Base-by-base conservation (phyloP, 2,888 invertebrate species). In the Drosophila suboccidentalis region DNA sequence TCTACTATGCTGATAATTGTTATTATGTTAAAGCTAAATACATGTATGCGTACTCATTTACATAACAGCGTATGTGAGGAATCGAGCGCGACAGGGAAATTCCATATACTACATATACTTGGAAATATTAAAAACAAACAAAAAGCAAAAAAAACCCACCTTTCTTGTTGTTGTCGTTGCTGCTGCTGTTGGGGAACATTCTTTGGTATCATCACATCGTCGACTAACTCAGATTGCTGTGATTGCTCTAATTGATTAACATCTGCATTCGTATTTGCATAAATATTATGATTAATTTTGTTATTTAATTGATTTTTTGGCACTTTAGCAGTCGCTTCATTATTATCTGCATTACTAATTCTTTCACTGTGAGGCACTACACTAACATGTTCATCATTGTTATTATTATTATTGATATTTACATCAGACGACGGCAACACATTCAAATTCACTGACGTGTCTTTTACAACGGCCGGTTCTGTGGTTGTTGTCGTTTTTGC, bases 371-470 rank as follows among this genome's bases (percentile, higher is more conserved):
- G 15, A 63, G 59, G 57, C 64, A 73, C 74, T 79, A 76, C 61
- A 87, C 82, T 79, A 76, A 66, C 51, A 70, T 70, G 51, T 46
- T 82, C 64, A 3, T 66, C 58, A 41, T 66, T 50, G 34, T 54
- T 44, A 54, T 66, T 60, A 22, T 44, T 55, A 71, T 66, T 82
- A 77, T 73, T 69, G 59, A 54, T 79, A 85, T 87, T 75, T 80
- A 88, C 89, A 82, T 63, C 69, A 53, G 71, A 38, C 44, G 70
- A 29, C 43, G 69, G 19, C 54, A 65, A 38, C 43, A 15, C 50
- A 54, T 64, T 51, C 54, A 46, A 47, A 53, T 87, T 68, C 67
- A 76, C 84, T 84, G 84, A 84, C 84, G 84, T 84, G 84, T 89
- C 84, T 67, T 50, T 82, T 70, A 62, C 57, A 57, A 32, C 46